Base-by-base conservation (phyloP, 1,140 invertebrate genomes). In the Sinella curviseta region DNA sequence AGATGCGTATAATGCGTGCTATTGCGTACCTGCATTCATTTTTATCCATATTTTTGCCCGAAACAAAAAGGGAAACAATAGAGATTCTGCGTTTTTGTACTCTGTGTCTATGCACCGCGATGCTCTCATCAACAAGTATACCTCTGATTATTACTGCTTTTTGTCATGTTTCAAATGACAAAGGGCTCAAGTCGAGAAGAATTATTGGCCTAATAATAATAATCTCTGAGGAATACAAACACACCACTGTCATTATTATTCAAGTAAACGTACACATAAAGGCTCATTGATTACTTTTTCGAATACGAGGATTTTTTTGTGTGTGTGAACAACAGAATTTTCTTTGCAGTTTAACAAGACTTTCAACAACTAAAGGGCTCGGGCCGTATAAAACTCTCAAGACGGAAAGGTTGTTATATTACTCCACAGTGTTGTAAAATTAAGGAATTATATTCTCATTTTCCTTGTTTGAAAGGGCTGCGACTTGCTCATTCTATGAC, bases 211-310 rank as follows among this genome's bases (percentile, higher is more conserved):
- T 70, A 30, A 70, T 70, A 70, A 70, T 70, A 31, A 33, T 33
- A 70, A 70, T 70, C 65, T 30, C 31, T 16, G 57, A n/a, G 28
- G 65, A 70, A 70, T 70, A 70, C 65, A 70, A 70, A 70, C 65
- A 70, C 26, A 30, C 16, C 65, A 70, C 65, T 31, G 31, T 70
- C 65, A 70, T 70, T 70, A 70, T 70, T 70, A 33, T 33, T 65
- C 26, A n/a, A 14, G 57, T 65, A n/a, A 65, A n/a, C 57, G 20
- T 65, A n/a, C n/a, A n/a, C n/a, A n/a, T n/a, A n/a, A n/a, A 60
- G 24, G 24, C 55, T 60, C 55, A 60, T 60, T 60, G 55, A 60
- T 60, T 60, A n/a, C n/a, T n/a, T n/a, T 60, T 26, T 60, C 55
- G 3, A 4, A 60, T 60, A 60, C 55, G n/a, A n/a, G n/a, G n/a